A percentile compares a stretch with the other conserved stretches of the same genome.
Conservation (phyloP, 2,797 vertebrate genomes). For the Limnodromus scolopaceus region DNA sequence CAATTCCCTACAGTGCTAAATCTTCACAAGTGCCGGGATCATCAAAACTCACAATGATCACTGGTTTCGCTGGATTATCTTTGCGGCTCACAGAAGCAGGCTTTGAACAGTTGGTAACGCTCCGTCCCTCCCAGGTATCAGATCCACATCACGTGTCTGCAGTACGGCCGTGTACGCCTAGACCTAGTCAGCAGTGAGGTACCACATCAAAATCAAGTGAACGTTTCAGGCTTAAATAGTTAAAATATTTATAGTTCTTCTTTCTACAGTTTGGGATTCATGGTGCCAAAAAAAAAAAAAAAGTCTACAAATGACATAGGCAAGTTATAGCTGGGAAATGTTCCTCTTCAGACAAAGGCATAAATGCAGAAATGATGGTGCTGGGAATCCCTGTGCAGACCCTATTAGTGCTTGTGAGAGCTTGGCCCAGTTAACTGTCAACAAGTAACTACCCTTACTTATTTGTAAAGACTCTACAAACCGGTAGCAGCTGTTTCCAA, state of each 20-base stretch:
- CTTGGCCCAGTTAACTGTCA: not conserved
- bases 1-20: constrained; percentile 35
- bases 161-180: not conserved
- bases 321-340: not conserved
- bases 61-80: not conserved
- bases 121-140: not conserved
- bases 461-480: not conserved
- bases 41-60: not conserved
- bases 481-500: not conserved
- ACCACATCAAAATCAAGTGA: not conserved
- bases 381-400: not conserved
- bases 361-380: not conserved
- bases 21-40: constrained; percentile 10
- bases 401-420: not conserved
- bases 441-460: not conserved
- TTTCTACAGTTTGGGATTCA: not conserved
- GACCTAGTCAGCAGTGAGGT: not conserved
- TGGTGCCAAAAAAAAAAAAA: not conserved
- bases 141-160: rapidly evolving
- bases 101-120: not conserved
- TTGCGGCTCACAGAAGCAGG: not conserved
- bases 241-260: not conserved
- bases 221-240: not conserved
- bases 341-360: not conserved
- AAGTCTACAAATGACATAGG: not conserved